These are phyloP conservation scores for Hapalemur alaotrensis DNA, from an alignment of 2,797 vertebrate species.

Conservation along the genomic window DNA sequence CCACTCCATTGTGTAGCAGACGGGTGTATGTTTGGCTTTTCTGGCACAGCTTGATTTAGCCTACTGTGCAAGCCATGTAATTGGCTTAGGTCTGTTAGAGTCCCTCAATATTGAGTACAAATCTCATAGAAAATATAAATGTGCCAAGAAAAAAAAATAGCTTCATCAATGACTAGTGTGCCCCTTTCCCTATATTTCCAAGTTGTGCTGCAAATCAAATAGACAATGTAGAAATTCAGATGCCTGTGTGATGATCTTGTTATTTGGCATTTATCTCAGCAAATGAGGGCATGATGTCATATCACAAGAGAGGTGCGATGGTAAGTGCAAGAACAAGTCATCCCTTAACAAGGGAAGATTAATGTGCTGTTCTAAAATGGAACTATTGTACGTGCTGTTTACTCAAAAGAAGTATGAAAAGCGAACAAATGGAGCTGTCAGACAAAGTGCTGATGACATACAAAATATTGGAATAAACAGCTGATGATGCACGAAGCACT, in stretches of 20 bases:
- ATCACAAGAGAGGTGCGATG: slow-evolving; percentile 56
- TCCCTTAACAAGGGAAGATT: slow-evolving; percentile 67
- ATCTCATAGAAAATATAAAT: slow-evolving; percentile 21
- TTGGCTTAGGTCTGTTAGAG: background rate
- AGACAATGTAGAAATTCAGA: slow-evolving; percentile 19
- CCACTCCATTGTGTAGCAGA: too few relatives aligned
- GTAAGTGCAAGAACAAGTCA: slow-evolving; percentile 38
- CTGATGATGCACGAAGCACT: slow-evolving; percentile 52
- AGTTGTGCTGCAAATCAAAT: background rate
- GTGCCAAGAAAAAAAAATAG: background rate
- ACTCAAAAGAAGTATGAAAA: slow-evolving; percentile 65
- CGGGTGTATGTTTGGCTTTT: background rate
- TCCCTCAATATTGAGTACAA: background rate
- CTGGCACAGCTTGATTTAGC: background rate
- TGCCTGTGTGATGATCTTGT: background rate
- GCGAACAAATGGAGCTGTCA: slow-evolving; percentile 65
- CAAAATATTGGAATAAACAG: slow-evolving; percentile 75
- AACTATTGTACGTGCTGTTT: slow-evolving; percentile 58
- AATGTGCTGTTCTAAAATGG: slow-evolving; percentile 48
- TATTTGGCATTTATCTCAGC: slow-evolving; percentile 50
- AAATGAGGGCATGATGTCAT: slow-evolving; percentile 60
- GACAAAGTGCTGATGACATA: slow-evolving; percentile 62
- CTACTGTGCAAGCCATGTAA: background rate
- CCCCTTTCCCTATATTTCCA: background rate
- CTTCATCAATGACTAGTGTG: background rate